These are phyloP conservation scores for Poecilus cupreus DNA, from an alignment of 2,888 invertebrate species.

Conservation along the genomic window DNA sequence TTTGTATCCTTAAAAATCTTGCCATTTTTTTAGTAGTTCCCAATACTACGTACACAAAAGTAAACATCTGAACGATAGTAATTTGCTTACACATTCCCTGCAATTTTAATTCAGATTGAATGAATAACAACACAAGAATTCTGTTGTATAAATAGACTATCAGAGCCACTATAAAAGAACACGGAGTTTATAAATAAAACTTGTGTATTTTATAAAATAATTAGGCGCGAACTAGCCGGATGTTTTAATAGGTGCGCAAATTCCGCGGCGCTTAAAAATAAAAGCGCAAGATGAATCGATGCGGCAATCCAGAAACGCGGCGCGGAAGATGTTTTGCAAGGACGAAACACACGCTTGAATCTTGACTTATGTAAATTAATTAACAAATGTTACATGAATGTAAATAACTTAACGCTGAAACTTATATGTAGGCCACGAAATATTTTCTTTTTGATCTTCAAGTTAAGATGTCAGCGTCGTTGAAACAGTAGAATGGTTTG, in stretches of 20 bases:
- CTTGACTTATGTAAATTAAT: not conserved
- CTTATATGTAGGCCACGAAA: not conserved
- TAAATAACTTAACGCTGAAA: not conserved
- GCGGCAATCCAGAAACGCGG: not conserved
- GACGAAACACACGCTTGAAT: not conserved
- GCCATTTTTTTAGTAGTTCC: too few species aligned
- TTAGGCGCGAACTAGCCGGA: not conserved
- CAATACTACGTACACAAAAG: too few species aligned
- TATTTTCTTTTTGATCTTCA: not conserved
- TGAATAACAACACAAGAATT: not conserved
- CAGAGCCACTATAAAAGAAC: not conserved
- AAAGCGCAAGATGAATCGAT: not conserved
- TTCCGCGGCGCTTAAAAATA: not conserved
- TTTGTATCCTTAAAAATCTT: too few species aligned
- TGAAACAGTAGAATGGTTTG: not conserved
- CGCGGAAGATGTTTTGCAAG: not conserved
- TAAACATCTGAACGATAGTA: too few species aligned
- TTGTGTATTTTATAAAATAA: slow-evolving; percentile 5
- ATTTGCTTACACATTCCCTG: too few species aligned
- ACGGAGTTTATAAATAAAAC: not conserved
- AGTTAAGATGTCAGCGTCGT: not conserved
- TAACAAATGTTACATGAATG: not conserved
- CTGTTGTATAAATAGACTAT: not conserved
- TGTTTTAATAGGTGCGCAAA: not conserved
- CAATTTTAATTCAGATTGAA: not conserved